phyloP scores from a whole-genome alignment of 1,140 invertebrate species.

The Brachionus paranguensis region DNA sequence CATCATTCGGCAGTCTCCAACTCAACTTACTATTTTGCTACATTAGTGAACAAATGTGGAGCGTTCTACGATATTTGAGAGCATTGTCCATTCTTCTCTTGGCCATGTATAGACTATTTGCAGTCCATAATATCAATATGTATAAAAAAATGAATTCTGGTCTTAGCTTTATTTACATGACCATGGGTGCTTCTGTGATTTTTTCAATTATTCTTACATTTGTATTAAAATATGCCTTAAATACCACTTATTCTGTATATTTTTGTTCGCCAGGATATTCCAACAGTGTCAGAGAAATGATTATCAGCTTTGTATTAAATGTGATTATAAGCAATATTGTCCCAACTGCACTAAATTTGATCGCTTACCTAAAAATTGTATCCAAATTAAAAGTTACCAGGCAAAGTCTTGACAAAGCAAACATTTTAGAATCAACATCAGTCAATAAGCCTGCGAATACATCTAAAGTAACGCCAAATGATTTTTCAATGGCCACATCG shows the following conservation, averaged over 20 bases:
- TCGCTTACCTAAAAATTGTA: not conserved
- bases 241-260: constrained; percentile 23
- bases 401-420: not conserved
- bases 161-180: not conserved
- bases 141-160: constrained; percentile 27
- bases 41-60: constrained; percentile 28
- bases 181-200: not conserved
- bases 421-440: not conserved
- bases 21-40: constrained; percentile 29
- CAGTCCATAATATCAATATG: not conserved
- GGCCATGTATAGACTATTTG: not conserved
- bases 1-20: not conserved
- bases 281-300: not conserved
- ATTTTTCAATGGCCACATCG: not conserved
- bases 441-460: not conserved
- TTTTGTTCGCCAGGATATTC: constrained; percentile 29
- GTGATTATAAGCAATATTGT: not conserved
- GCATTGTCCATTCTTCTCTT: not conserved
- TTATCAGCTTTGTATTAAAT: not conserved
- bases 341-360: not conserved
- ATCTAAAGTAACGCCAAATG: constrained; percentile 1
- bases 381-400: not conserved
- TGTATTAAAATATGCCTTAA: not conserved
- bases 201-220: not conserved
- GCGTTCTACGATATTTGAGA: constrained; percentile 6